These are phyloP conservation scores for Geopemphigus sp. DNA, from an alignment of 1,140 invertebrate genomes.

Conservation along the genomic window DNA sequence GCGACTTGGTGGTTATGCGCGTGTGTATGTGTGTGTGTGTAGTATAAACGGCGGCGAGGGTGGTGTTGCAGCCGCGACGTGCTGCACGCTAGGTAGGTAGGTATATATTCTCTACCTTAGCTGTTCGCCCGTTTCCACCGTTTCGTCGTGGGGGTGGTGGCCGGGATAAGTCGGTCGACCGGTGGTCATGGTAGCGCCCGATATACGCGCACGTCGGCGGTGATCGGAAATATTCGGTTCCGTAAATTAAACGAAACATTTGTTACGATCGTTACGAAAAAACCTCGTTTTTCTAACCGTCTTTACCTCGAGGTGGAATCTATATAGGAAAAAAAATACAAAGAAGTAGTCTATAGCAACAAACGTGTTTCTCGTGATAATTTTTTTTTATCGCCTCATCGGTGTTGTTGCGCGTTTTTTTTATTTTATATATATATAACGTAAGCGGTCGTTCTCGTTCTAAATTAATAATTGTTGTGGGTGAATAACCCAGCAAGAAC, in stretches of 20 bases:
- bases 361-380: conserved; percentile 4
- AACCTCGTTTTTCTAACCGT: background rate
- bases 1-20: too few species aligned
- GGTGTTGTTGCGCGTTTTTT: background rate
- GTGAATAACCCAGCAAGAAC: conserved; percentile 47
- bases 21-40: too few species aligned
- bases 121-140: background rate
- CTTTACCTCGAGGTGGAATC: background rate
- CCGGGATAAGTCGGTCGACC: background rate
- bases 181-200: background rate
- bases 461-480: conserved; percentile 48
- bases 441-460: conserved; percentile 34
- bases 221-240: background rate
- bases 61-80: too few species aligned
- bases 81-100: too few species aligned
- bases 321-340: too few species aligned
- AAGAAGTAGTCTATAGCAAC: background rate
- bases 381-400: background rate
- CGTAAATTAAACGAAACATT: background rate
- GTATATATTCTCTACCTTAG: background rate
- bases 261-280: background rate
- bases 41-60: too few species aligned
- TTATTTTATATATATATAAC: background rate
- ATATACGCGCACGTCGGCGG: too few species aligned
- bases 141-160: background rate